A percentile compares a stretch with the other conserved stretches of the same genome.
Evolutionary conservation across 2,888 invertebrate genomes (phyloP).

Genomic region (Ligdia adustata): DNA sequence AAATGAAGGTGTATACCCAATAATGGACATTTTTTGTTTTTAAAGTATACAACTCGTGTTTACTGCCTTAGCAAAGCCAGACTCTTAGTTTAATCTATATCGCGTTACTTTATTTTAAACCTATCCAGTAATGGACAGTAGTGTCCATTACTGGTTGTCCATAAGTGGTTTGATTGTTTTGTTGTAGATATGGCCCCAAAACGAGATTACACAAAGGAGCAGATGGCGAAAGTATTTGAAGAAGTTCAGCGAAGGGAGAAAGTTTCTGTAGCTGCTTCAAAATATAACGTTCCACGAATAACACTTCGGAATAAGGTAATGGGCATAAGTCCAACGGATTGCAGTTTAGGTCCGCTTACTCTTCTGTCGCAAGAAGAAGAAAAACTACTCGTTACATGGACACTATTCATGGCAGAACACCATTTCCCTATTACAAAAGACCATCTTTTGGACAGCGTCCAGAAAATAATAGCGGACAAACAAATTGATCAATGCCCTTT

Average conservation of each 20-base stretch:
- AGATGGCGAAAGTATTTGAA: too few species aligned
- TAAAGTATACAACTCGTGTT: neutral
- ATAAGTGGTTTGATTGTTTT: neutral
- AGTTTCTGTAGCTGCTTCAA: constrained; percentile 24
- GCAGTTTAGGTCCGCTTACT: too few species aligned
- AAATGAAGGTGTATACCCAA: constrained; percentile 6
- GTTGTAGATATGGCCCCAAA: constrained; percentile 28
- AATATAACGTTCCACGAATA: constrained; percentile 29
- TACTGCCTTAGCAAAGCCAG: too few species aligned
- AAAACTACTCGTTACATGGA: constrained; percentile 36
- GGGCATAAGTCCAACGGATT: too few species aligned
- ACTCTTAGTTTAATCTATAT: too few species aligned
- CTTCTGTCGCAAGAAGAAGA: constrained; percentile 23
- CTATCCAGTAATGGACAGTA: too few species aligned
- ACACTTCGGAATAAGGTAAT: constrained; percentile 31
- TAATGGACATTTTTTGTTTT: constrained; percentile 8
- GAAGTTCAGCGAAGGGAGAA: too few species aligned
- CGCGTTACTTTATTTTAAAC: neutral
- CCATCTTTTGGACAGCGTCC: constrained; percentile 45
- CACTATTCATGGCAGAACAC: constrained; percentile 35
- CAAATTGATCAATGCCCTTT: too few species aligned
- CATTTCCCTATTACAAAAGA: constrained; percentile 50
- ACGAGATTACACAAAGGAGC: too few species aligned
- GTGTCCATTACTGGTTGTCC: too few species aligned
- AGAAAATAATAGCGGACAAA: too few species aligned